Conservation (phyloP, 1,140 invertebrate species). For the Pemphigus obesinymphae region DNA sequence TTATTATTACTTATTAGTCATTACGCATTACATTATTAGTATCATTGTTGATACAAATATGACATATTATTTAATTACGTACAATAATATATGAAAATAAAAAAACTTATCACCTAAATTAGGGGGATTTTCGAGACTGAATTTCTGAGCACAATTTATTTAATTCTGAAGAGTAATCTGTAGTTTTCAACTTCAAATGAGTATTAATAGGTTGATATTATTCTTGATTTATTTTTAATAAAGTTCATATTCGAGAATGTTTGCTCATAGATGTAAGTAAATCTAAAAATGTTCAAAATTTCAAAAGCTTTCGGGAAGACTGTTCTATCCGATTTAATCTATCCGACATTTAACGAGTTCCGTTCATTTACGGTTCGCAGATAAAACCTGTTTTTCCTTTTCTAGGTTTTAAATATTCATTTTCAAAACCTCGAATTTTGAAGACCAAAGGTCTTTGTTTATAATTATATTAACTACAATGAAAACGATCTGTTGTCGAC, state of each 20-base stretch:
- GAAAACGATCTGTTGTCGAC: slow-evolving; percentile 1
- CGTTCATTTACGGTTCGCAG: background rate
- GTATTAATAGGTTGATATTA: background rate
- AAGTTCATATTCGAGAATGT: too few relatives aligned
- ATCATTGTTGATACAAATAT: too few relatives aligned
- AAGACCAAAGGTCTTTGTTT: background rate
- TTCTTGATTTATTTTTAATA: background rate
- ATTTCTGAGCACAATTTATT: background rate
- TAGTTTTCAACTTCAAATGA: background rate
- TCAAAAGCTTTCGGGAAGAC: too few relatives aligned
- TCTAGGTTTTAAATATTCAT: slow-evolving; percentile 22
- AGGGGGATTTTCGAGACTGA: background rate
- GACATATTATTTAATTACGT: too few relatives aligned
- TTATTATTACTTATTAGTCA: too few relatives aligned
- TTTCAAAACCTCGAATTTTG: slow-evolving; percentile 13
- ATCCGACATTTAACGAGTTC: background rate
- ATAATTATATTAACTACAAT: slow-evolving; percentile 3
- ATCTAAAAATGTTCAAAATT: background rate
- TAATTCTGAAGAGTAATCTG: too few relatives aligned
- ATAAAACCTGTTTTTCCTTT: background rate
- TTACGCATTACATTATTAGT: too few relatives aligned
- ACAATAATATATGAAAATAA: too few relatives aligned
- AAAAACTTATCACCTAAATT: too few relatives aligned
- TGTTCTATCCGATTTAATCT: too few relatives aligned
- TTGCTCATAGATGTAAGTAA: too few relatives aligned